Evolutionary conservation across 2,888 invertebrate genomes (phyloP), one percentile per base, ranked within the genome.

Genomic region (Pristionchus fissidentatus): DNA sequence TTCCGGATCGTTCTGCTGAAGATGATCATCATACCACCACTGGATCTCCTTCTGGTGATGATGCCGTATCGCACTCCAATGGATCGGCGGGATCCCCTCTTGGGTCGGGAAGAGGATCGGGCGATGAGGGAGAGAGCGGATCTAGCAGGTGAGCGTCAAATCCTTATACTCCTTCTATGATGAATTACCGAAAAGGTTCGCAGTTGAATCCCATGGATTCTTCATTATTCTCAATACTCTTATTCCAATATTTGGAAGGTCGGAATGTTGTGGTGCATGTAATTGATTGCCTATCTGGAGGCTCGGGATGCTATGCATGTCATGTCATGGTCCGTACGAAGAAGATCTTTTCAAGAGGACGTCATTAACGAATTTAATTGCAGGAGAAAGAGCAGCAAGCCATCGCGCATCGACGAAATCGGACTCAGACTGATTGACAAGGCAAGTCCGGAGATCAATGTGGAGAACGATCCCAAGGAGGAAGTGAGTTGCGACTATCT

Each of bases 381-480:
- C 89, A 95, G 96, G 35, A 95, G 97, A 88, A 97, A 97, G 93
- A 96, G 96, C 0, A 95, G 96, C 0, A 95, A 95, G 79, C 96
- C 97, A 0, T 95, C 95, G 90, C 96, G 96, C 90, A 93, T 97
- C 82, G 96, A 96, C 87, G 87, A 89, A 52, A 90, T 92, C 83
- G 86, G 88, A 10, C 86, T 85, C 46, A 60, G 85, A 10, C 86
- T 91, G 57, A 89, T 86, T 46, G 87, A 84, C 35, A 90, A 90
- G 66, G 84, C 84, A 83, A 84, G 84, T 84, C 86, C 84, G 77
- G 89, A 78, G 84, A 60, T 46, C 35, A 32, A 84, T 5, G 83
- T 87, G 5, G 87, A 86, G 26, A 84, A 86, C 57, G 87, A 87
- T 15, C 86, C 83, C 35, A 88, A 87, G 84, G 87, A 86, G 70